Evolutionary conservation across 2,113 vertebrate species (phyloP), one percentile per base, ranked within the genome.

Genomic region (Polypterus bichir): DNA sequence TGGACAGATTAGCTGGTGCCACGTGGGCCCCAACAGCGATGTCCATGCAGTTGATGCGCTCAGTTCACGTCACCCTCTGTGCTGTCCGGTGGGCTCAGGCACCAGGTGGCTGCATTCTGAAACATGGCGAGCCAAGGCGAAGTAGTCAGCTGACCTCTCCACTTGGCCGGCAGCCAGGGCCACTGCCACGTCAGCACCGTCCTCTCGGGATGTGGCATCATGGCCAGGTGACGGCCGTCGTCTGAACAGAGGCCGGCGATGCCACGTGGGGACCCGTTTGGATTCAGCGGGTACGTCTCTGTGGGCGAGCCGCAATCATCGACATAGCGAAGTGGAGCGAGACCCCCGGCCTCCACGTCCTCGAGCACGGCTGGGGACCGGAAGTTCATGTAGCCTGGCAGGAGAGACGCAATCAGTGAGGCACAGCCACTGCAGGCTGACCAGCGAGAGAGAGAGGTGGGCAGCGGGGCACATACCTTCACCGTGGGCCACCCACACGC

Each of bases 141-240:
- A 0, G 79, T 71, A 3, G 70, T 56, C 10, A 91, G 72, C n/a
- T 80, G 73, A 1, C 62, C 9, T 1, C 77, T 75, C 65, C 88
- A 73, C 59, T 71, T 63, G 6, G 63, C 64, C 0, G 89, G 87
- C 47, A 84, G 81, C 91, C 92, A 95, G 0, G 91, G 78, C 92
- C 92, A 95, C 73, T 95, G 93, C 93, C 93, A 95, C n/a, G 73
- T 71, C 52, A 88, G 73, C 62, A 91, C 88, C 2, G 86, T 83
- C 4, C 93, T 83, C 75, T 97, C 91, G 0, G 93, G 92, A 68
- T 97, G 93, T 0, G 92, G 93, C 93, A 97, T 97, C 77, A 91
- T 79, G 47, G 91, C 92, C 67, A 97, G 70, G 74, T 95, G 93
- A 47, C 91, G 86, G 2, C 92, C 91, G 0, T 94, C 89, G 0